Base-by-base conservation (phyloP, 2,888 invertebrate species). In the Drosophila nr. perissopoda region DNA sequence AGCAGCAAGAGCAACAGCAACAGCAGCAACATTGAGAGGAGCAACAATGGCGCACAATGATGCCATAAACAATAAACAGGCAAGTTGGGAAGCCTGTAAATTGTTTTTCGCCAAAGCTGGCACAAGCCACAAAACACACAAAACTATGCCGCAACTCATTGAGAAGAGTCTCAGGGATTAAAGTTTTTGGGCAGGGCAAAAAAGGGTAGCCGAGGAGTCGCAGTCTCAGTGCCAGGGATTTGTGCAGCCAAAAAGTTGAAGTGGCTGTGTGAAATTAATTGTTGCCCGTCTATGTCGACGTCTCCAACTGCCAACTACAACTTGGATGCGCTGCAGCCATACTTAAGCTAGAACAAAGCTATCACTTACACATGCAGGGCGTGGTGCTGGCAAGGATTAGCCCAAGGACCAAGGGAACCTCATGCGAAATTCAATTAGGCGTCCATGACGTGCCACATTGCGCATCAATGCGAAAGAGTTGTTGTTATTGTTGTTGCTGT, bases 41-140 rank as follows among this genome's bases (percentile, higher is more conserved):
- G 58, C 80, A 84, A 88, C 89, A 87, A 89, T 83, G 70, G 73
- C 58, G 76, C 87, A 86, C 89, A 91, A 90, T 88, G 89, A 83
- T 87, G 90, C 91, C 87, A 91, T 90, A 91, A 91, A 91, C 90
- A 91, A 91, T 91, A 91, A 91, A 87, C 88, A 91, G 90, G 76
- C 90, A 90, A 91, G 81, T 91, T 83, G 73, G 79, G 80, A 90
- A 82, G 90, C 87, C 87, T 80, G 82, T 78, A 91, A 90, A 90
- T 89, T 90, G 87, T 78, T 78, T 80, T 73, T 80, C 67, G 67
- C 72, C 61, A 74, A 72, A 80, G 74, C 78, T 71, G 72, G 69
- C 70, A 54, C 68, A 79, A 80, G 83, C 91, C 91, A 78, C 91
- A 91, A 86, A 83, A 71, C 82, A 80, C 89, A 83, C 83, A 84